These are phyloP conservation scores for Aphelinus certus DNA, from an alignment of 1,140 invertebrate species.

Conservation along the genomic window DNA sequence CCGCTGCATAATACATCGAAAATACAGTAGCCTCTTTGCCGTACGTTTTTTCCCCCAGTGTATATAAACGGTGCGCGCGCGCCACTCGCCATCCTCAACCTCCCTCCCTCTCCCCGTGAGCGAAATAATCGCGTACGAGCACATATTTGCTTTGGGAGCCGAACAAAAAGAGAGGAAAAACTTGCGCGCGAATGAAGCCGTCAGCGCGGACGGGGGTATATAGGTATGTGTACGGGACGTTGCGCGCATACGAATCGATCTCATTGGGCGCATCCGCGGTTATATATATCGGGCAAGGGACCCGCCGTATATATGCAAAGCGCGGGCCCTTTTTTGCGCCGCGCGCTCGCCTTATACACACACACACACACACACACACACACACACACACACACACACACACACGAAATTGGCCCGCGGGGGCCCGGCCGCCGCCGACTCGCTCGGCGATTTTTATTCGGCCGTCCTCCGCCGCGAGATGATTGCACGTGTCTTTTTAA, in stretches of 20 bases:
- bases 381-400: not conserved
- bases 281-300: not conserved
- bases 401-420: conserved; percentile 37
- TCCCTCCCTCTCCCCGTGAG: too few species aligned
- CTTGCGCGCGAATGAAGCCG: conserved; percentile 23
- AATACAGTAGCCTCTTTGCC: too few species aligned
- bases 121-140: too few species aligned
- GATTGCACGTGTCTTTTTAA: conserved; percentile 68
- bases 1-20: too few species aligned
- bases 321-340: not conserved
- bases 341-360: too few species aligned
- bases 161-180: too few species aligned
- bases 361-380: conserved; percentile 11
- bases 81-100: too few species aligned
- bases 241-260: conserved; percentile 36
- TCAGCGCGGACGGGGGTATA: not conserved
- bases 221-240: not conserved
- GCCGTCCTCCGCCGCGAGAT: conserved; percentile 48
- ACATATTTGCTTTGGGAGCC: too few species aligned
- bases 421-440: conserved; percentile 34
- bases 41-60: too few species aligned
- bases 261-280: not conserved
- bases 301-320: conserved; percentile 52
- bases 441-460: conserved; percentile 44
- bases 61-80: too few species aligned